phyloP scores from a whole-genome alignment of 35 echinoderm and acorn worm species.

The Strongylocentrotus purpuratus region DNA sequence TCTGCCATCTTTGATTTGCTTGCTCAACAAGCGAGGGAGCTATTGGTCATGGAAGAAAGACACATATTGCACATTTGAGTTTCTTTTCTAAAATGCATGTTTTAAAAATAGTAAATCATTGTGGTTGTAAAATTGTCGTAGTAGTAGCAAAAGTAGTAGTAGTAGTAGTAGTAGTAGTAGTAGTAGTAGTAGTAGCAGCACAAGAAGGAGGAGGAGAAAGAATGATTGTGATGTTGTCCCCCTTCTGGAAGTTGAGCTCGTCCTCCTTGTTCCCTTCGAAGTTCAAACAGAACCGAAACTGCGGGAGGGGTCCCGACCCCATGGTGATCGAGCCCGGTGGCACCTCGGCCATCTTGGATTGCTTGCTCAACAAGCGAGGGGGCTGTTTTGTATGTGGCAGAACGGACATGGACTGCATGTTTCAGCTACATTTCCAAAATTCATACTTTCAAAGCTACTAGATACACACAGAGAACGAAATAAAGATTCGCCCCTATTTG shows the following conservation, averaged over 20 bases:
- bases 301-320: constrained; percentile 52
- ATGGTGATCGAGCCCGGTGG: constrained; percentile 24
- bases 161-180: too few species aligned
- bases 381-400: too few species aligned
- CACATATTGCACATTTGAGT: not conserved
- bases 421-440: too few species aligned
- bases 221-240: constrained; percentile 82
- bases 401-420: too few species aligned
- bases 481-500: too few species aligned
- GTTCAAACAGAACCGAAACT: constrained; percentile 71
- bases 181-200: too few species aligned
- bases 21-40: constrained; percentile 24
- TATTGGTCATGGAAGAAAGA: not conserved
- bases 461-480: too few species aligned
- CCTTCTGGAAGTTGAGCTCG: constrained; percentile 81
- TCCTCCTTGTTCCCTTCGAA: constrained; percentile 78
- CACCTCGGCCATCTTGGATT: constrained; percentile 14
- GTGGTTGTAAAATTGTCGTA: too few species aligned
- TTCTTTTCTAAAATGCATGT: too few species aligned
- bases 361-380: not conserved
- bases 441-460: too few species aligned
- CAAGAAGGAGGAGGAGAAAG: not conserved
- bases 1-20: constrained; percentile 15
- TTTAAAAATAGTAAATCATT: too few species aligned
- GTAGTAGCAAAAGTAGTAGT: too few species aligned